These are phyloP conservation scores for Melanotaenia trifasciata DNA, from an alignment of 2,797 vertebrate genomes.

Conservation along the genomic window DNA sequence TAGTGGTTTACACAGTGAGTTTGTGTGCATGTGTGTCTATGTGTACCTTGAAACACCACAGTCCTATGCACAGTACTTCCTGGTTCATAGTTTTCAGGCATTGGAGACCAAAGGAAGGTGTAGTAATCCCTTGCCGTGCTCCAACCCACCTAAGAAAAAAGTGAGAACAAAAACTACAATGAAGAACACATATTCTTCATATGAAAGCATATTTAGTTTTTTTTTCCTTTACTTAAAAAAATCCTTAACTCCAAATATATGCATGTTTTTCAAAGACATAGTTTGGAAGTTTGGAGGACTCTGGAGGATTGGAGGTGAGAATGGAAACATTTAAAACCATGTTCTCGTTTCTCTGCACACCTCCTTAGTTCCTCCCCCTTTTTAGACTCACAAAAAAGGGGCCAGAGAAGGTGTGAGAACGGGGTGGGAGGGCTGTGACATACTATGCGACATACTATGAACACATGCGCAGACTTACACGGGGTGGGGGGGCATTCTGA, in stretches of 20 bases:
- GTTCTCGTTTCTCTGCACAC: constrained; percentile 10
- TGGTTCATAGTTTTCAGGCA: constrained; percentile 92
- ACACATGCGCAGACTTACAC: constrained; percentile 37
- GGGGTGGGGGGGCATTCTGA: constrained; percentile 7
- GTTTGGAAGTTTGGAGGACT: background rate
- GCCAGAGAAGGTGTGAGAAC: constrained; percentile 59
- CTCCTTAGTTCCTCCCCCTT: constrained; percentile 46
- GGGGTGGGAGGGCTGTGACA: constrained; percentile 22
- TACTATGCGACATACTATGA: constrained; percentile 13
- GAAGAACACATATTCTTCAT: no score
- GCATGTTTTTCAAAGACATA: background rate
- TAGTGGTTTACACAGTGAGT: constrained; percentile 56
- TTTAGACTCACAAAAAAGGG: constrained; percentile 55
- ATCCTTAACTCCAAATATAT: background rate
- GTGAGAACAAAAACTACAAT: constrained; percentile 2
- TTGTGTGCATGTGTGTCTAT: constrained; percentile 24
- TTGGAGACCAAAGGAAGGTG: constrained; percentile 97
- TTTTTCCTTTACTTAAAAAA: background rate
- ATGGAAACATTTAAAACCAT: constrained; percentile 68
- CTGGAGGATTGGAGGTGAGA: constrained; percentile 33
- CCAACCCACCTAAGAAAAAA: constrained; percentile 92
- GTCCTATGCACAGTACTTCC: constrained; percentile 91
- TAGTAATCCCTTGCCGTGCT: constrained; percentile 98
- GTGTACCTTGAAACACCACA: constrained; percentile 93
- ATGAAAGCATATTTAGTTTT: background rate